phyloP scores from a whole-genome alignment of 2,797 vertebrate genomes.

The Limnodromus scolopaceus region DNA sequence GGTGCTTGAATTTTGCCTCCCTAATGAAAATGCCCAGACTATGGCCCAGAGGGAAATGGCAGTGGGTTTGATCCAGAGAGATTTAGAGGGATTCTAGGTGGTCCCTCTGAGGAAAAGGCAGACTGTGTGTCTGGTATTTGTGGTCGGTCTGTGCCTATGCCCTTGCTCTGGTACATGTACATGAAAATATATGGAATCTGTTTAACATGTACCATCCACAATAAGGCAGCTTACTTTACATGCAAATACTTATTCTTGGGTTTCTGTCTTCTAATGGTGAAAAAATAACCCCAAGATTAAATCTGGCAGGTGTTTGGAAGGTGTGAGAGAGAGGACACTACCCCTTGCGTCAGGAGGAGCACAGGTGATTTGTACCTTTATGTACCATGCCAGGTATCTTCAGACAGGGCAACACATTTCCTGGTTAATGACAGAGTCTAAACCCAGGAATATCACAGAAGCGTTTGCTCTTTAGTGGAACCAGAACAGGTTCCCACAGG shows the following conservation, averaged over 20 bases:
- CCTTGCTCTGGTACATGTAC: background rate
- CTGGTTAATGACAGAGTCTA: background rate
- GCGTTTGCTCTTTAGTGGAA: background rate
- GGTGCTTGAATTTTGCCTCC: background rate
- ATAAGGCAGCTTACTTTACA: background rate
- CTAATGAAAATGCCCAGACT: background rate
- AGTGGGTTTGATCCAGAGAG: background rate
- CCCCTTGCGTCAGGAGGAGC: background rate
- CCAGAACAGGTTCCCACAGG: background rate
- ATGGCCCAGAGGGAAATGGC: background rate
- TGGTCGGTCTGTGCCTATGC: background rate
- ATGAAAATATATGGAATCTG: background rate
- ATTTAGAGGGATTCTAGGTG: background rate
- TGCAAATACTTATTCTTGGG: background rate
- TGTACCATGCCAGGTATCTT: background rate
- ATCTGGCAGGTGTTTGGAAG: background rate
- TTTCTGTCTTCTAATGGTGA: background rate
- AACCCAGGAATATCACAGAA: background rate
- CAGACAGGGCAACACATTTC: background rate
- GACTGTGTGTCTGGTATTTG: background rate
- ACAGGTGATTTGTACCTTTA: background rate
- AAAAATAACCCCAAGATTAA: background rate
- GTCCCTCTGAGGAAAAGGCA: background rate
- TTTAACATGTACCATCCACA: background rate
- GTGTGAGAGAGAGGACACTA: background rate